Base-by-base conservation (phyloP, 92 coral and sea anemone genomes). In the Virgularia gustaviana region DNA sequence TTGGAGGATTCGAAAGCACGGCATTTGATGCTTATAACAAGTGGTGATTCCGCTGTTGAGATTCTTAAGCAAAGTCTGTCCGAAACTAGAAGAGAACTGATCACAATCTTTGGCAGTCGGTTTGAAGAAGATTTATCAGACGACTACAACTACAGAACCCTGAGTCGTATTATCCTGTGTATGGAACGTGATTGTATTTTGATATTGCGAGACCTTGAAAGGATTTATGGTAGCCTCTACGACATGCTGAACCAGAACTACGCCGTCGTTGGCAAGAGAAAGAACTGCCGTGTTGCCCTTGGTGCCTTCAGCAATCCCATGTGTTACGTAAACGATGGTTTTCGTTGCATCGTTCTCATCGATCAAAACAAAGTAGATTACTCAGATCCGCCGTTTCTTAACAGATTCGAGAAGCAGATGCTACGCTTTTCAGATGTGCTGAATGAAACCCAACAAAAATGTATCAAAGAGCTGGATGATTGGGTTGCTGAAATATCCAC, bases 311-410 rank as follows among this genome's bases (percentile, higher is more conserved):
- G 85, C 38, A 75, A 73, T 44, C 85, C 85, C 4, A 81, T 81
- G 85, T 81, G 85, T 39, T 80, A 81, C 49, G 85, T 81, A 19
- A 62, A 81, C 33, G 74, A 56, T 55, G 58, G 65, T 16, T 83
- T 83, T 57, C 80, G 88, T 15, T 83, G 88, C 68, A 73, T 83
- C 36, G 88, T 83, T 8, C 76, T 83, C 2, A 68, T 72, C 12
- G 84, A 83, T 25, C 63, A 79, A 52, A 36, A 57, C 42, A 78
- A 78, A 43, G 80, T 83, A 39, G 76, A 73, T 75, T 83, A 64
- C 63, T 62, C 84, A 1, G 88, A 83, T 60, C 83, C 88, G 28
- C 88, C 88, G 18, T 83, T 83, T 42, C 78, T 83, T 45, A 83
- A 83, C 51, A 73, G 88, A 25, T 83, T 83, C 32, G 88, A 83